phyloP scores from a whole-genome alignment of 1,140 invertebrate species.

The Sinella curviseta region DNA sequence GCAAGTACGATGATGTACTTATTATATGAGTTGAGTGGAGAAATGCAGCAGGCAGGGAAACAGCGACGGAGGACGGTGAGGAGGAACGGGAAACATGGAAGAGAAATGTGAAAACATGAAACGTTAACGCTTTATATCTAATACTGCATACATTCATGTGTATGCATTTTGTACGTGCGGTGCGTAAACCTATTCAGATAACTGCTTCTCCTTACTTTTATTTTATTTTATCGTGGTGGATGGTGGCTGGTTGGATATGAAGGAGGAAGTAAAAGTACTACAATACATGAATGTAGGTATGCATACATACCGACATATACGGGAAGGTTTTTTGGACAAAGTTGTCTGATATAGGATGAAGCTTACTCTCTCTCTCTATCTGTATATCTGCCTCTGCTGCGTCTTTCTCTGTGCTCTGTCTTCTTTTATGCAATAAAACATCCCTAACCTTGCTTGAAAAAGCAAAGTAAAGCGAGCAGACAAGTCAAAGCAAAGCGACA shows the following conservation, averaged over 20 bases:
- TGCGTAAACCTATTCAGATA: conserved; percentile 9
- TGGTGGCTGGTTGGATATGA: background rate
- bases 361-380: background rate
- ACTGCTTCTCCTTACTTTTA: background rate
- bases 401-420: background rate
- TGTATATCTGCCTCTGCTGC: background rate
- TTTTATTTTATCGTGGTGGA: background rate
- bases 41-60: background rate
- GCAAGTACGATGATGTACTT: background rate
- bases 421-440: conserved; percentile 15
- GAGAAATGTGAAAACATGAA: conserved; percentile 1
- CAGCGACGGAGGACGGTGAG: background rate
- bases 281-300: background rate
- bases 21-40: no score
- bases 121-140: background rate
- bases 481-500: conserved; percentile 20
- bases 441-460: conserved; percentile 22
- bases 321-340: no score
- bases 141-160: background rate
- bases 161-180: background rate
- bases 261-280: background rate
- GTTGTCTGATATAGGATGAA: no score
- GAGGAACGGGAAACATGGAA: background rate
- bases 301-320: background rate
- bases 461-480: conserved; percentile 13